Evolutionary conservation across 2,797 vertebrate species (phyloP).

Genomic region (Acipenser transmontanus): DNA sequence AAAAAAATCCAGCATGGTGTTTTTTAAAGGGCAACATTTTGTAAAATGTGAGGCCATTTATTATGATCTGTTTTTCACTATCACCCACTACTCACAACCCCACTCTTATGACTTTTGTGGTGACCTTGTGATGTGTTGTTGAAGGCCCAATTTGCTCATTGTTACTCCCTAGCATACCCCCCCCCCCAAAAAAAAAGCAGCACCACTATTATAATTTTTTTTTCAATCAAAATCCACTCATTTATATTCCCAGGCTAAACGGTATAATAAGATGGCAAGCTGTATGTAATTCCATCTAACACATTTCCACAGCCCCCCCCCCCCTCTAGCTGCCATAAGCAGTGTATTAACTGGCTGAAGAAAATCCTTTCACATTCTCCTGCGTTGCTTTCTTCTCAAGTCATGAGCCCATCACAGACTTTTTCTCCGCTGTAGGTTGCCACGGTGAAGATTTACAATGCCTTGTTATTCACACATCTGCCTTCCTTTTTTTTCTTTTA

Average conservation of each 20-base stretch:
- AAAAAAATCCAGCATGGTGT: constrained; percentile 43
- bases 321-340: constrained; percentile 84
- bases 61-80: constrained; percentile 85
- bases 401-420: constrained; percentile 79
- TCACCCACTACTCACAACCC: constrained; percentile 74
- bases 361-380: constrained; percentile 79
- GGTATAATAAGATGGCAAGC: constrained; percentile 73
- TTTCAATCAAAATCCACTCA: constrained; percentile 75
- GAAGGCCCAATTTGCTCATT: constrained; percentile 87
- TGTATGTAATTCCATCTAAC: constrained; percentile 79
- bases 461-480: constrained; percentile 81
- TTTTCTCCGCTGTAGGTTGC: constrained; percentile 80
- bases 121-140: constrained; percentile 82
- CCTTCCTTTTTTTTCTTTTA: constrained; percentile 60
- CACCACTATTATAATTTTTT: constrained; percentile 27
- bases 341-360: constrained; percentile 85
- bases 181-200: too few species aligned
- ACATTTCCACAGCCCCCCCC: constrained; percentile 64
- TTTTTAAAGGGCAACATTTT: constrained; percentile 76
- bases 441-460: constrained; percentile 89
- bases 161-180: constrained; percentile 83
- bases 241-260: constrained; percentile 85
- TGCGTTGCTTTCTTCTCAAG: constrained; percentile 72
- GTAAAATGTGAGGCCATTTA: constrained; percentile 93
- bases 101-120: constrained; percentile 75